Base-by-base conservation (phyloP, 2,797 vertebrate genomes). In the Galago senegalensis region DNA sequence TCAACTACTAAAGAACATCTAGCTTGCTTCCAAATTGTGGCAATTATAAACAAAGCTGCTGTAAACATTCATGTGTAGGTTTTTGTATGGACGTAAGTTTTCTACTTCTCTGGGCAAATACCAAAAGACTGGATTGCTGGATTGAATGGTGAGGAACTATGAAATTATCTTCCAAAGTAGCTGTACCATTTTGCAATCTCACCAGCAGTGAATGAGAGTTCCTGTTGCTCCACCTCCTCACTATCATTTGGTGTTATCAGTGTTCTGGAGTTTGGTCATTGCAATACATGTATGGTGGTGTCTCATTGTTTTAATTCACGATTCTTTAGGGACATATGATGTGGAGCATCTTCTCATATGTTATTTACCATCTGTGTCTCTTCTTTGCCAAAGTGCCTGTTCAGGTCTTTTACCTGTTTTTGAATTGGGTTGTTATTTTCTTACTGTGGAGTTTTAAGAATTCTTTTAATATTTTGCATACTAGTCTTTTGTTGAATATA, bases 231-330 rank as follows among this genome's bases (percentile, higher is more conserved):
- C 7, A 1, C 4, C 0, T 4, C 67, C 21, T 12, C 56, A 61
- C 60, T 21, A 10, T 21, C 60, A 25, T 25, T 9, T 61, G 60
- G 60, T 61, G 60, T 25, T 61, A 23, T 61, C 20, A 0, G 3
- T 5, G 69, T 12, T 9, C 23, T 31, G 43, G 40, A 0, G 1
- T 3, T 3, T 0, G 37, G 67, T 43, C 0, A 0, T 4, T 2
- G 53, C 3, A 0, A 9, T 2, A 2, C 16, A 10, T 7, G 31
- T 53, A 17, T 9, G 3, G 67, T 3, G 7, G 40, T 0, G 0
- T 34, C 25, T n/a, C 18, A 27, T 3, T 27, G 25, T 12, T 20
- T 25, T 9, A 23, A 9, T 29, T 25, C 12, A 16, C 3, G 7
- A 20, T 8, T 65, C 65, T 37, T 1, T 1, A 60, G 17, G 2